Evolutionary conservation across 2,113 vertebrate species (phyloP).

Genomic region (Rhinopomastus cyanomelas): DNA sequence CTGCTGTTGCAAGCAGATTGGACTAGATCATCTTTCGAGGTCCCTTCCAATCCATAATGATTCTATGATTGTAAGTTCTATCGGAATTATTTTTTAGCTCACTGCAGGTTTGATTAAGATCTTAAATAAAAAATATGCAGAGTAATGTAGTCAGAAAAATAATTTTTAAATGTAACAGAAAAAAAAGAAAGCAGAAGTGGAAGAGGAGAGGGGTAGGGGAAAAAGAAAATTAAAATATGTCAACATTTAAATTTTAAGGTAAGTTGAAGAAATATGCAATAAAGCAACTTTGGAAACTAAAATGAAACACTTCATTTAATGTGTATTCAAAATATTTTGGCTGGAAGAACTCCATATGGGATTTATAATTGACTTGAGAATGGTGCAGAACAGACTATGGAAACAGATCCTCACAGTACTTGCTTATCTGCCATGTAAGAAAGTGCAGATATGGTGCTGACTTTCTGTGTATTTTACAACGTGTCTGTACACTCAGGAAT

Average conservation of each 20-base stretch:
- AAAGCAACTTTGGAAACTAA: neutral
- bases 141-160: neutral
- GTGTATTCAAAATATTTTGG: neutral
- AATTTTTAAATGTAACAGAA: neutral
- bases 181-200: neutral
- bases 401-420: neutral
- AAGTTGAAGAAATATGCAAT: neutral
- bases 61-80: too few species aligned
- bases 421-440: neutral
- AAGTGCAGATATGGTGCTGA: neutral
- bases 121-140: neutral
- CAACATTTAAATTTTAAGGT: neutral
- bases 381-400: neutral
- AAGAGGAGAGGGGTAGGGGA: neutral
- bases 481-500: neutral
- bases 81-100: neutral
- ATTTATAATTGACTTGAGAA: neutral
- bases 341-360: neutral
- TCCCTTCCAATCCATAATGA: too few species aligned
- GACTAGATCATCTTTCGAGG: too few species aligned
- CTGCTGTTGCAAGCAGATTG: too few species aligned
- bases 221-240: neutral
- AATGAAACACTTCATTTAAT: neutral
- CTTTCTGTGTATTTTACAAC: neutral
- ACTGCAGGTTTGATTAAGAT: neutral